Percentiles rank a stretch among this genome's conserved stretches.
These are phyloP conservation scores for Palythoa grandiflora DNA, from an alignment of 92 coral and sea anemone species.

Conservation along the genomic window DNA sequence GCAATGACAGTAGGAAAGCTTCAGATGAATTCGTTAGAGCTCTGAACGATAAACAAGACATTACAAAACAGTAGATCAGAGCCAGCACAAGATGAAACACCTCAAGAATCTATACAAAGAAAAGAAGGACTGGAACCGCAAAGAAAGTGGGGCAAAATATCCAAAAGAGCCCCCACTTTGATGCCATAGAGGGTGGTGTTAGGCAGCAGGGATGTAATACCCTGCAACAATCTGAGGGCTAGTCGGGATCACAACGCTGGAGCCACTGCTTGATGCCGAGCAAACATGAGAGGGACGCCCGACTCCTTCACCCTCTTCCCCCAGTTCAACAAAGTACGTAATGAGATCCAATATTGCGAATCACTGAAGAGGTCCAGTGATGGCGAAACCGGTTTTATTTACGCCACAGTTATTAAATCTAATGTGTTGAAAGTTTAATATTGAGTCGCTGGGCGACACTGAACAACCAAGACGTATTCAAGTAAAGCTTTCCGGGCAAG, in stretches of 20 bases:
- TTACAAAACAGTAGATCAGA: slow-evolving; percentile 48
- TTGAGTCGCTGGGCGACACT: too few relatives aligned
- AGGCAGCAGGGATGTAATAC: slow-evolving; percentile 67
- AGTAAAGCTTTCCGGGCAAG: too few relatives aligned
- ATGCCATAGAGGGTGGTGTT: slow-evolving; percentile 56
- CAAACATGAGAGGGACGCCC: too few relatives aligned
- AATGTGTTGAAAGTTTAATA: too few relatives aligned
- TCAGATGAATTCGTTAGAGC: slow-evolving; percentile 58
- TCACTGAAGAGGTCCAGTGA: too few relatives aligned
- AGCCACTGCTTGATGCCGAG: too few relatives aligned
- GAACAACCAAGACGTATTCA: too few relatives aligned
- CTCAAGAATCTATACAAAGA: slow-evolving; percentile 57
- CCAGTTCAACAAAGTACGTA: too few relatives aligned
- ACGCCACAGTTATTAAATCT: too few relatives aligned
- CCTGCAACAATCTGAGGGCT: slow-evolving; percentile 55
- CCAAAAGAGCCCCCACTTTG: slow-evolving; percentile 50
- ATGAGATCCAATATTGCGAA: not conserved
- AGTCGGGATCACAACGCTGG: slow-evolving; percentile 12
- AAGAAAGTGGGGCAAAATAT: slow-evolving; percentile 60
- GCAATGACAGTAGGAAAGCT: slow-evolving; percentile 57
- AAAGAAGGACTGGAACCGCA: slow-evolving; percentile 63
- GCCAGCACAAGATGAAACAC: slow-evolving; percentile 62
- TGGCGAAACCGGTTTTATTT: too few relatives aligned
- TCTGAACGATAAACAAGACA: slow-evolving; percentile 39
- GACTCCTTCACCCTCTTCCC: too few relatives aligned